phyloP scores from a whole-genome alignment of 2,888 invertebrate genomes.

The Xanthorhoe spadicearia region DNA sequence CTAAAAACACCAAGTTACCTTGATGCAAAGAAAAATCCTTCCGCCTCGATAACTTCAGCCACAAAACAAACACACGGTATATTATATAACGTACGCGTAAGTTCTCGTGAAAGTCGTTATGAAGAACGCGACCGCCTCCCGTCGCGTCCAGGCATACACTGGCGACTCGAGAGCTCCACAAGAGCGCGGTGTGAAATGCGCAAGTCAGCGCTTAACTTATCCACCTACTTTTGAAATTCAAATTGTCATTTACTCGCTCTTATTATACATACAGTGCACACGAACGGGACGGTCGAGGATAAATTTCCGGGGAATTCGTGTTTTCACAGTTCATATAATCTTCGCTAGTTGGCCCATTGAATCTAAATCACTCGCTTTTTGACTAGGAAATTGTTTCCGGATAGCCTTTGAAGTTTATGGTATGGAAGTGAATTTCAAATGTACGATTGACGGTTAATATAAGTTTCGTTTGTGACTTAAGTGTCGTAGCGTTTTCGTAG shows the following conservation, averaged over 20 bases:
- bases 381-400: constrained; percentile 32
- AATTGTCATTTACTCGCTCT: constrained; percentile 71
- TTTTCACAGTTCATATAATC: constrained; percentile 53
- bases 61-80: constrained; percentile 73
- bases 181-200: constrained; percentile 78
- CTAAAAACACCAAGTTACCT: constrained; percentile 36
- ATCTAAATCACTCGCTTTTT: constrained; percentile 47
- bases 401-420: constrained; percentile 31
- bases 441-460: constrained; percentile 12
- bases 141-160: constrained; percentile 62
- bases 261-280: constrained; percentile 68
- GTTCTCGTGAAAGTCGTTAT: constrained; percentile 61
- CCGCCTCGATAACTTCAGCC: constrained; percentile 45
- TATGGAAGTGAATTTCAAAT: constrained; percentile 21
- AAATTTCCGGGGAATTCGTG: constrained; percentile 57
- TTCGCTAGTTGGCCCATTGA: constrained; percentile 46
- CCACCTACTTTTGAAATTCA: constrained; percentile 75
- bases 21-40: constrained; percentile 34
- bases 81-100: constrained; percentile 78
- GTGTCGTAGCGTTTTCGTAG: constrained; percentile 37
- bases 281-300: constrained; percentile 50
- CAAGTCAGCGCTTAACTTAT: constrained; percentile 80
- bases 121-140: constrained; percentile 56
- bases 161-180: constrained; percentile 64
- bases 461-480: constrained; percentile 40